Evolutionary conservation across 1,140 invertebrate species (phyloP), one percentile per base, ranked within the genome.

Genomic region (Frieseomelitta varia): DNA sequence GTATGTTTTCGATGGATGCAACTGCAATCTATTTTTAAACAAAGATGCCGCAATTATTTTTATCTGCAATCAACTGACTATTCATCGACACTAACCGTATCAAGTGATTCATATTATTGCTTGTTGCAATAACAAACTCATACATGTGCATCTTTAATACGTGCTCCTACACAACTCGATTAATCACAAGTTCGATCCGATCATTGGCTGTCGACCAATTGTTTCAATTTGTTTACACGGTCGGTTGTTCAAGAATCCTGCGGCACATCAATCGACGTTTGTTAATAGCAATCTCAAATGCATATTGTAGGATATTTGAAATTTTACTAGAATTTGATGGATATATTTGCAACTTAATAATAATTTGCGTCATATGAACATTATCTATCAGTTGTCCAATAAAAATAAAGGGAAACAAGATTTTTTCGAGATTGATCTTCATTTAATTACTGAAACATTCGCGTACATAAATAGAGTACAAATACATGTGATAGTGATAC

Each of bases 371-470:
- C 30, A 65, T 8, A 3, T 2, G 8, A 65, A 0, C 27, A 3
- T 27, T 1, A 30, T 27, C 8, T 3, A 56, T 53, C 24, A 11
- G 4, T 47, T 69, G 14, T 69, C 47, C 34, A 21, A 19, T 2
- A 0, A 39, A 34, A 69, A 24, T 17, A 79, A 61, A 30, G 11
- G 47, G 24, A n/a, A 4, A 24, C 55, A 69, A 53, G 27, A 15
- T 51, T 21, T 72, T 86, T 78, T 90, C 83, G 74, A 91, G 87
- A 86, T 80, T 88, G 85, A 87, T 91, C 85, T 90, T 92, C 84
- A 88, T 94, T 94, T 94, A 94, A 93, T 94, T 94, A 94, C 88
- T 94, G 91, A 94, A 94, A 94, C 89, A 93, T 91, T 92, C 91
- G 90, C 91, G 88, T 93, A 93, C 93, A 94, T 94, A 94, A 94